Evolutionary conservation across 2,113 vertebrate genomes (phyloP).

Genomic region (Nesogale talazaci): DNA sequence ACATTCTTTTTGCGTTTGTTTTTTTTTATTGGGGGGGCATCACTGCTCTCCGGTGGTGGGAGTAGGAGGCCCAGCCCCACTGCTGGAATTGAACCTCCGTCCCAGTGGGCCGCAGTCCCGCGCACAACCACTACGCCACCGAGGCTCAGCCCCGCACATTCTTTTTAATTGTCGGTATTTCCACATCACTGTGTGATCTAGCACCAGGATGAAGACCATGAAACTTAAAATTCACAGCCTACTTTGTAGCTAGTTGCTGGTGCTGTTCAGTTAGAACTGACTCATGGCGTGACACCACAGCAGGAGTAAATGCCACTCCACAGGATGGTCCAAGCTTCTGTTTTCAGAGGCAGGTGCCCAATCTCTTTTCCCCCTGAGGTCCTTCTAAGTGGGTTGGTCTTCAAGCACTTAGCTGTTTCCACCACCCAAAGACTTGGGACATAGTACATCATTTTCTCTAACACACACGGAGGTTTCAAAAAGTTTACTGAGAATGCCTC

Average conservation of each 20-base stretch:
- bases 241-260: neutral
- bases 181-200: neutral
- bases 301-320: neutral
- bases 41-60: no score
- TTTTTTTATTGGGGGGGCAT: no score
- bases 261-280: neutral
- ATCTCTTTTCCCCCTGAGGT: neutral
- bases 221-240: conserved; percentile 11
- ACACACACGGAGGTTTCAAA: neutral
- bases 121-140: no score
- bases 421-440: neutral
- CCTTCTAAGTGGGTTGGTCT: neutral
- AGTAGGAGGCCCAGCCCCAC: no score
- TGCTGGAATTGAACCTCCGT: no score
- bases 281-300: neutral
- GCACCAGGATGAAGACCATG: no score
- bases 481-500: no score
- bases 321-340: neutral
- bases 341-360: neutral
- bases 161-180: conserved; percentile 11
- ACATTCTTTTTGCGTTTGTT: no score
- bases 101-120: no score
- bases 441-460: neutral
- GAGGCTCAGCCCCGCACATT: no score
- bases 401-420: neutral